A percentile compares a stretch with the other conserved stretches of the same genome.
These are phyloP conservation scores for Zoanthus gigantus DNA, from an alignment of 92 coral and sea anemone genomes.

Conservation along the genomic window DNA sequence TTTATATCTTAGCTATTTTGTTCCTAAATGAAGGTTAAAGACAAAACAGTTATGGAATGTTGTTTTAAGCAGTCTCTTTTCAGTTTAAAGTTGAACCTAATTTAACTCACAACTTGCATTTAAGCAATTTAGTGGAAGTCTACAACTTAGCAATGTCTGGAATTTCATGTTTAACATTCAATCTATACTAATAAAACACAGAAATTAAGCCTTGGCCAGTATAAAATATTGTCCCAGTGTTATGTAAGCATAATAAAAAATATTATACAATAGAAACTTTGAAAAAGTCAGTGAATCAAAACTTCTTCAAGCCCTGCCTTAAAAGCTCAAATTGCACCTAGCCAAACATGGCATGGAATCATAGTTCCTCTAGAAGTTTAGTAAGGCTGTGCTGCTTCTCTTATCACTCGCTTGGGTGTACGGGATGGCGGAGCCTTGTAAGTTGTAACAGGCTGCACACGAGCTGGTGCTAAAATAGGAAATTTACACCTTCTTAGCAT, in stretches of 20 bases:
- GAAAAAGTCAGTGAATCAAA: neutral
- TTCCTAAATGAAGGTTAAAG: neutral
- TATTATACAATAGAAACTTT: slow-evolving; percentile 3
- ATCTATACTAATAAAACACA: slow-evolving; percentile 15
- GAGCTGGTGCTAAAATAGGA: slow-evolving; percentile 93
- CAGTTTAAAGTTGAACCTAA: neutral
- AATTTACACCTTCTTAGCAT: slow-evolving; percentile 52
- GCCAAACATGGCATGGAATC: slow-evolving; percentile 16
- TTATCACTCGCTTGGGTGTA: slow-evolving; percentile 90
- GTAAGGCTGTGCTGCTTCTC: slow-evolving; percentile 96
- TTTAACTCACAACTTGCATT: neutral
- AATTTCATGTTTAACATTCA: neutral
- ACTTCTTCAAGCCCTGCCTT: slow-evolving; percentile 6
- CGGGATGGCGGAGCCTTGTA: slow-evolving; percentile 92
- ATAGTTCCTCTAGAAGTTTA: slow-evolving; percentile 55
- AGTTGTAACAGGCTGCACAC: slow-evolving; percentile 75
- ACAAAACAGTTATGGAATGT: neutral
- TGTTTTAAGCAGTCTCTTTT: neutral
- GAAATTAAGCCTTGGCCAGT: slow-evolving; percentile 34
- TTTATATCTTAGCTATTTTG: neutral
- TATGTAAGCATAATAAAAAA: slow-evolving; percentile 25
- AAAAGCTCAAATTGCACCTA: slow-evolving; percentile 20
- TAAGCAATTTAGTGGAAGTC: slow-evolving; percentile 7
- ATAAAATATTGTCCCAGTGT: slow-evolving; percentile 31
- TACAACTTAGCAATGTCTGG: neutral